Conservation (phyloP, 2,888 invertebrate species). For the Tanytarsus gracilentus region DNA sequence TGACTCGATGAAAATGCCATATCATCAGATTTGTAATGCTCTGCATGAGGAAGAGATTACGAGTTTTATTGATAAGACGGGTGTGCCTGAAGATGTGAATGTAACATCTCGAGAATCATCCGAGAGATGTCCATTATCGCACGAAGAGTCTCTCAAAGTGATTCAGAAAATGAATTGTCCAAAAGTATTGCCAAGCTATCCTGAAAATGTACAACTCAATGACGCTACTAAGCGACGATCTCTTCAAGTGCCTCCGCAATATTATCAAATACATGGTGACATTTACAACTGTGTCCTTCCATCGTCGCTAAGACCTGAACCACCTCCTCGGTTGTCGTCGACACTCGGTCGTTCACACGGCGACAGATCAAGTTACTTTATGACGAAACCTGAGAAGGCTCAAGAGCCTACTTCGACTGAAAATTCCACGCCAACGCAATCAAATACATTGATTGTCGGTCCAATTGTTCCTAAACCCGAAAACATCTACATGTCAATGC, state of each 20-base stretch:
- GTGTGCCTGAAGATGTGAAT: constrained; percentile 52
- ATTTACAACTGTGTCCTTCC: too few relatives aligned
- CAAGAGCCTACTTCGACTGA: constrained; percentile 40
- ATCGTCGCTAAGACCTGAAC: constrained; percentile 46
- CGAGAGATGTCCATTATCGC: constrained; percentile 45
- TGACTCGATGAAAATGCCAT: constrained; percentile 56
- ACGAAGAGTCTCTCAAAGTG: constrained; percentile 61
- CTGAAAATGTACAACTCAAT: constrained; percentile 33
- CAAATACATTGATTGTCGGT: constrained; percentile 49
- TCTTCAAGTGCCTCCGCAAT: constrained; percentile 48
- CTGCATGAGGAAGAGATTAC: constrained; percentile 43
- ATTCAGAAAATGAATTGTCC: constrained; percentile 73
- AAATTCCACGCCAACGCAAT: constrained; percentile 42
- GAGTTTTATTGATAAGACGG: constrained; percentile 38
- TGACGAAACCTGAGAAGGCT: constrained; percentile 45
- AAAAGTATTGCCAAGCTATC: constrained; percentile 75
- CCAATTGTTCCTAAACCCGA: constrained; percentile 45
- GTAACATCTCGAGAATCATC: constrained; percentile 62
- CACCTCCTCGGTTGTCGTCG: constrained; percentile 64
- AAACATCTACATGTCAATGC: constrained; percentile 32
- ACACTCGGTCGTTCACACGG: constrained; percentile 49
- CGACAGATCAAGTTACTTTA: constrained; percentile 38
- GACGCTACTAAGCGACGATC: constrained; percentile 42
- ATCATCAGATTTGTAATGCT: constrained; percentile 40
- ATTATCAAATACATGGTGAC: constrained; percentile 36